Evolutionary conservation across 2,797 vertebrate genomes (phyloP).

Genomic region (Lophotriccus pileatus): DNA sequence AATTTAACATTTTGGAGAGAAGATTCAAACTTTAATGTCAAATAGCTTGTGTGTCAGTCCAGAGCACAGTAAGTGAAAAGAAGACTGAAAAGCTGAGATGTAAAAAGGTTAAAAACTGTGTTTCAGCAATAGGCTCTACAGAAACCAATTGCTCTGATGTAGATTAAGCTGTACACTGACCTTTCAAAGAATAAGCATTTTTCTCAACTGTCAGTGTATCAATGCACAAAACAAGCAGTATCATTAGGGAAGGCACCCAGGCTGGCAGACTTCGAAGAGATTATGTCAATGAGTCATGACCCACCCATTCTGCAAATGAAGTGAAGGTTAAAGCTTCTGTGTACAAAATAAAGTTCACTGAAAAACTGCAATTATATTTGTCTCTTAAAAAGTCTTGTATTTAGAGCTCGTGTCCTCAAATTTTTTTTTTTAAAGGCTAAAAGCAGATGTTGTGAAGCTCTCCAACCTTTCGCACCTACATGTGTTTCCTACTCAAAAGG

Average conservation of each 20-base stretch:
- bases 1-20: conserved; percentile 30
- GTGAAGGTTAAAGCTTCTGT: conserved; percentile 2
- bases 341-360: neutral
- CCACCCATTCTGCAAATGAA: conserved; percentile 44
- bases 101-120: conserved; percentile 74
- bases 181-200: conserved; percentile 72
- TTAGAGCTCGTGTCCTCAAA: neutral
- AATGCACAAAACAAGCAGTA: conserved; percentile 62
- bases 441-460: neutral
- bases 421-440: neutral
- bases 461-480: neutral
- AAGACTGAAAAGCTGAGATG: conserved; percentile 38
- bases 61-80: neutral
- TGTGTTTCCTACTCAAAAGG: neutral
- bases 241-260: conserved; percentile 56
- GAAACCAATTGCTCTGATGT: conserved; percentile 50
- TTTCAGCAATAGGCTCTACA: conserved; percentile 57
- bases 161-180: conserved; percentile 70
- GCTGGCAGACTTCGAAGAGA: conserved; percentile 36
- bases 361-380: neutral
- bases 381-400: neutral
- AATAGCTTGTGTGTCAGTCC: neutral
- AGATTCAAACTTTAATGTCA: conserved; percentile 40
- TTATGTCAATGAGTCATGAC: conserved; percentile 42
- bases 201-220: conserved; percentile 70